Conservation (phyloP, 2,113 vertebrate genomes). For the Siphamia tubifer region DNA sequence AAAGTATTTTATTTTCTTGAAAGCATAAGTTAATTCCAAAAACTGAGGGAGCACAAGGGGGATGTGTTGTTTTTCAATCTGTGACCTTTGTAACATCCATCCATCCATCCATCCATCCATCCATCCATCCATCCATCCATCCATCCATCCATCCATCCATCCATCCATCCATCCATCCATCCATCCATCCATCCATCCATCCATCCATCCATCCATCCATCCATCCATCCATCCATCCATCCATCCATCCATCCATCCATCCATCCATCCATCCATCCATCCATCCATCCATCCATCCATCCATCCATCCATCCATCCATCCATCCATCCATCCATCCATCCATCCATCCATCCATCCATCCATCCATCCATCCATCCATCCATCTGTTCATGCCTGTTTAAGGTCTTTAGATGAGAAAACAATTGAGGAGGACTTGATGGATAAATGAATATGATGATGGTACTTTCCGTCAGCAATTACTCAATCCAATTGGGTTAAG, state of each 20-base stretch:
- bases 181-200: conserved; percentile 12
- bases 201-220: conserved; percentile 1
- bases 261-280: conserved; percentile 12
- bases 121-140: conserved; percentile 1
- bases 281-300: conserved; percentile 1
- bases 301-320: conserved; percentile 12
- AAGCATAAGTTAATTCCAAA: conserved; percentile 27
- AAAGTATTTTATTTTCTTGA: neutral
- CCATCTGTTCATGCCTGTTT: neutral
- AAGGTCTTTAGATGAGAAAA: conserved; percentile 25
- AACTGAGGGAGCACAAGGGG: neutral
- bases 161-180: conserved; percentile 1
- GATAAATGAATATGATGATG: conserved; percentile 56
- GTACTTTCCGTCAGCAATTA: conserved; percentile 27
- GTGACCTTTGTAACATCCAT: conserved; percentile 18
- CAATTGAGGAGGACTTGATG: conserved; percentile 28
- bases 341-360: conserved; percentile 16
- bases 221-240: conserved; percentile 12
- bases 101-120: conserved; percentile 12
- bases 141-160: conserved; percentile 12
- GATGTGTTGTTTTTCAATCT: conserved; percentile 36
- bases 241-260: conserved; percentile 1
- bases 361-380: conserved; percentile 12
- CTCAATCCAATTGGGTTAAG: conserved; percentile 49
- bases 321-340: neutral